phyloP scores from a whole-genome alignment of 2,888 invertebrate genomes.

The Drosophila birchii region DNA sequence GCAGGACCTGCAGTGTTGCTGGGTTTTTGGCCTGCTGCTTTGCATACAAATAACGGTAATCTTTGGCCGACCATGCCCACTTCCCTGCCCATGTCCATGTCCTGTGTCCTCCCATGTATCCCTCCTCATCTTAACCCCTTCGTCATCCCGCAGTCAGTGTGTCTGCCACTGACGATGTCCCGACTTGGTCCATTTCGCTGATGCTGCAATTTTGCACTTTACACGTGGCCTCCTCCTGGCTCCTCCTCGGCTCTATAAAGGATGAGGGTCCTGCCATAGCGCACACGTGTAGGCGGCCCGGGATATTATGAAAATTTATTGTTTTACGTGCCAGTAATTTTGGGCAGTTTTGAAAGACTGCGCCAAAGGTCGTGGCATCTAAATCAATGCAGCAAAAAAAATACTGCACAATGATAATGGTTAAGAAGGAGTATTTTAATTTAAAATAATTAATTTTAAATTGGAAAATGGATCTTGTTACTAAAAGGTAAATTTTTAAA shows the following conservation, averaged over 20 bases:
- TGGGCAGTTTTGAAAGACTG: constrained; percentile 41
- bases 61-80: constrained; percentile 62
- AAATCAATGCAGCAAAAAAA: constrained; percentile 27
- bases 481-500: too few species aligned
- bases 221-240: constrained; percentile 43
- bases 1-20: constrained; percentile 55
- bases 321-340: constrained; percentile 71
- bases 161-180: constrained; percentile 31
- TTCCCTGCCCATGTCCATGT: constrained; percentile 30
- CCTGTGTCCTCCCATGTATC: constrained; percentile 1
- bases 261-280: not conserved
- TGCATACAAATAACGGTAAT: constrained; percentile 77
- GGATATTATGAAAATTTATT: constrained; percentile 72
- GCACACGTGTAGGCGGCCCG: constrained; percentile 25
- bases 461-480: too few species aligned
- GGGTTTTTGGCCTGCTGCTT: constrained; percentile 72
- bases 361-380: constrained; percentile 28
- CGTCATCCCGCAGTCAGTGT: constrained; percentile 13
- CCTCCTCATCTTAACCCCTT: not conserved
- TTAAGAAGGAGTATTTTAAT: not conserved
- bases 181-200: constrained; percentile 62
- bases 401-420: not conserved
- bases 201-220: constrained; percentile 74
- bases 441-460: not conserved
- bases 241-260: not conserved